phyloP scores from a whole-genome alignment of 2,888 invertebrate genomes.

The Xylophagus ater region DNA sequence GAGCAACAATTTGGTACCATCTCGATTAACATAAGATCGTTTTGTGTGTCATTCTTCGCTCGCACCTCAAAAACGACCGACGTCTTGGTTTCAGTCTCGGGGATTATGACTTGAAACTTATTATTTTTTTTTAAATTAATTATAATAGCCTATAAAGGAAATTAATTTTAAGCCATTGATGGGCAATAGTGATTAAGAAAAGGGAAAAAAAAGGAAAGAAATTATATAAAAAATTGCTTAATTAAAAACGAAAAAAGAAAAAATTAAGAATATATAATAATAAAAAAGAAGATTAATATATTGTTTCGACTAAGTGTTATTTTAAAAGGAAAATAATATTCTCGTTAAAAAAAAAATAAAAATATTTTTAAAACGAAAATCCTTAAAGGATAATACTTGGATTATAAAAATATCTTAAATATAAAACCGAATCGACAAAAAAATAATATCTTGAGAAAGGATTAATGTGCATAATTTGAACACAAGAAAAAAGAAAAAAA shows the following conservation, averaged over 20 bases:
- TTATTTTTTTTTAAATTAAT: slow-evolving; percentile 21
- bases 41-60: slow-evolving; percentile 64
- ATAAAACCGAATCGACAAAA: slow-evolving; percentile 5
- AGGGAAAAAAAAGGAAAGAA: background rate
- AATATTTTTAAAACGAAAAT: too few species aligned
- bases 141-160: slow-evolving; percentile 18
- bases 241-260: too few species aligned
- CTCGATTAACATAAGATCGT: slow-evolving; percentile 25
- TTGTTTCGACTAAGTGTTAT: slow-evolving; percentile 15
- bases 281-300: too few species aligned
- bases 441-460: slow-evolving; percentile 8
- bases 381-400: too few species aligned
- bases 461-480: background rate
- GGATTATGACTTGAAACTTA: slow-evolving; percentile 41
- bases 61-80: slow-evolving; percentile 88
- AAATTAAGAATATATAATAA: too few species aligned
- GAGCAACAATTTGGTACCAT: slow-evolving; percentile 16
- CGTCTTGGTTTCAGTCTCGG: slow-evolving; percentile 60
- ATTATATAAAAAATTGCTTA: too few species aligned
- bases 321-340: slow-evolving; percentile 14
- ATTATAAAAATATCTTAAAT: too few species aligned
- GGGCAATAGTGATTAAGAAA: slow-evolving; percentile 30
- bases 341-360: background rate
- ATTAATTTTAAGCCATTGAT: slow-evolving; percentile 39
- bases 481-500: background rate